Percentiles rank a stretch among this genome's conserved stretches.
Evolutionary conservation across 1,140 invertebrate genomes (phyloP).

Genomic region (Saccostrea glomerata): DNA sequence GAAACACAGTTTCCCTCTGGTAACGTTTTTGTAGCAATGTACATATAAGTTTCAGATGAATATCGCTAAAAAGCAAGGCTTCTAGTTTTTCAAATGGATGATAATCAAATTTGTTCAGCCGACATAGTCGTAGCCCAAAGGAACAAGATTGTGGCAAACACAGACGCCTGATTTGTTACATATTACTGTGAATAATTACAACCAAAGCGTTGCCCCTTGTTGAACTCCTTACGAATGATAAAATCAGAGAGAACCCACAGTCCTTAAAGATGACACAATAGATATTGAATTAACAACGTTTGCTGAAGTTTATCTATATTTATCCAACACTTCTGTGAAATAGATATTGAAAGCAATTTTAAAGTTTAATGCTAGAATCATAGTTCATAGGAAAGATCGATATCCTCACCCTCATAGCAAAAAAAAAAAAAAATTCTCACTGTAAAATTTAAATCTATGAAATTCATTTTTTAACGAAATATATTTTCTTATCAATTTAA

Average conservation of each 20-base stretch:
- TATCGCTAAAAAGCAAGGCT: constrained; percentile 1
- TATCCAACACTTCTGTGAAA: background rate
- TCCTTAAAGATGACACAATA: background rate
- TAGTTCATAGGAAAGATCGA: no score
- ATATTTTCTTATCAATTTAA: constrained; percentile 25
- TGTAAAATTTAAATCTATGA: background rate
- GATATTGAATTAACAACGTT: background rate
- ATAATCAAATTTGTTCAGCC: constrained; percentile 32
- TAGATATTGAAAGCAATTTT: background rate
- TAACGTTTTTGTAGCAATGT: background rate
- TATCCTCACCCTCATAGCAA: no score
- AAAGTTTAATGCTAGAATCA: no score
- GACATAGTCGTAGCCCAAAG: constrained; percentile 2
- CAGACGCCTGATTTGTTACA: constrained; percentile 11
- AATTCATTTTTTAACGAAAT: background rate
- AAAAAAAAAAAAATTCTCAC: no score
- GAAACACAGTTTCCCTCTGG: background rate
- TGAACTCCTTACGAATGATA: constrained; percentile 1
- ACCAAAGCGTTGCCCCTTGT: background rate
- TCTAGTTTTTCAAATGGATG: constrained; percentile 14
- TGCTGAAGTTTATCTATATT: constrained; percentile 12
- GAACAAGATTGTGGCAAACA: background rate
- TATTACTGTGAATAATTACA: constrained; percentile 26
- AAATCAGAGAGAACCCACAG: background rate
- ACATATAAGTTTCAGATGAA: background rate